Evolutionary conservation across 2,113 vertebrate species (phyloP).

Genomic region (Sebastes fasciatus): DNA sequence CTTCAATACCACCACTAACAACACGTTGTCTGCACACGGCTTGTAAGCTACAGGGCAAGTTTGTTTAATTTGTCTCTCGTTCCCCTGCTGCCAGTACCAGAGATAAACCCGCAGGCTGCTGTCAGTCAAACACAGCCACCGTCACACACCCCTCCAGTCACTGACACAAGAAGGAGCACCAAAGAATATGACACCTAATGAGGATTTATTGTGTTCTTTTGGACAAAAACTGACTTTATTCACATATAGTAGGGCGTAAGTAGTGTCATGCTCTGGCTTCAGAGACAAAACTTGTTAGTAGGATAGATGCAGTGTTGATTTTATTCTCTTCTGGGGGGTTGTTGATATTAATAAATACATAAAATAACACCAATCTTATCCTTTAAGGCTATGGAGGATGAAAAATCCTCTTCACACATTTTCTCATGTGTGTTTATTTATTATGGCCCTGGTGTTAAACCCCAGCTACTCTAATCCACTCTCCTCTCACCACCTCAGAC

Average conservation of each 20-base stretch:
- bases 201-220: not conserved
- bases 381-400: not conserved
- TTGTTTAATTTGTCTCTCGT: not conserved
- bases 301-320: not conserved
- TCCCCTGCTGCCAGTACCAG: not conserved
- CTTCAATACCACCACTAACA: not conserved
- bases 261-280: not conserved
- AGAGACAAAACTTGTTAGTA: not conserved
- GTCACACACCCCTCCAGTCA: not conserved
- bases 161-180: not conserved
- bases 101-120: not conserved
- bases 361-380: not conserved
- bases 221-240: not conserved
- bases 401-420: not conserved
- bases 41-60: not conserved
- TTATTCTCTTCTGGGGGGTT: not conserved
- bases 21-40: not conserved
- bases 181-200: not conserved
- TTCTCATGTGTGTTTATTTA: not conserved
- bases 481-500: not conserved
- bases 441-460: not conserved
- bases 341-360: not conserved
- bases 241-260: not conserved
- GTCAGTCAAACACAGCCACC: not conserved
- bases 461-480: not conserved